Base-by-base conservation (phyloP, 2,113 vertebrate genomes). In the Hippopotamus amphibius region DNA sequence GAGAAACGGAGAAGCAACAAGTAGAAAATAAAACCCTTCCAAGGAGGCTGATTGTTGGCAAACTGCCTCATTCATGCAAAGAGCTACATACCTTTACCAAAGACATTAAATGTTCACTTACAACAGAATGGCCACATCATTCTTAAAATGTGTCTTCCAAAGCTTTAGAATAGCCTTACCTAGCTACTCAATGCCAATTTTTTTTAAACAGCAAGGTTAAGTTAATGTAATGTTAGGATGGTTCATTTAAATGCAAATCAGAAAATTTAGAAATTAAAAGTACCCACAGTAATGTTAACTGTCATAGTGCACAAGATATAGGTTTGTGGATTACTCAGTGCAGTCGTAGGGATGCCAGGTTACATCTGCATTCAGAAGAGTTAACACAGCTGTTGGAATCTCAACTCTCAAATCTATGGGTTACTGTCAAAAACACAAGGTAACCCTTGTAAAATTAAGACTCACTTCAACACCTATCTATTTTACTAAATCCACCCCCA, bases 181-280 rank as follows among this genome's bases (percentile, higher is more conserved):
- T 68, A 13, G 72, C 55, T 91, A 91, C 50, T 93, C 21, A 24
- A 76, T 30, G 66, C 71, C 96, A 82, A 77, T 71, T 90, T 95
- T 95, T 84, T 94, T 96, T 94, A 82, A 97, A 94, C 24, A 92
- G 79, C 84, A 96, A 97, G 93, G 92, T 93, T 97, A 97, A 87
- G 59, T 97, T 94, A 95, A 97, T 95, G 82, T 89, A 97, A 83
- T 89, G 82, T 85, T 91, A 95, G 63, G 69, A 71, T 93, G 48
- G 68, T 93, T 97, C 89, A 93, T 97, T 97, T 97, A 97, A 95
- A 97, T 93, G 89, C 92, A 97, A 97, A 97, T 96, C 86, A 95
- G 86, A 55, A 97, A 90, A 96, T 97, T 96, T 33, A 96, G 77
- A 97, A 96, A 97, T 97, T 97, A 97, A 74, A 97, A 97, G 89